Evolutionary conservation across 2,888 invertebrate genomes (phyloP).

Genomic region (Athetis lepigone): DNA sequence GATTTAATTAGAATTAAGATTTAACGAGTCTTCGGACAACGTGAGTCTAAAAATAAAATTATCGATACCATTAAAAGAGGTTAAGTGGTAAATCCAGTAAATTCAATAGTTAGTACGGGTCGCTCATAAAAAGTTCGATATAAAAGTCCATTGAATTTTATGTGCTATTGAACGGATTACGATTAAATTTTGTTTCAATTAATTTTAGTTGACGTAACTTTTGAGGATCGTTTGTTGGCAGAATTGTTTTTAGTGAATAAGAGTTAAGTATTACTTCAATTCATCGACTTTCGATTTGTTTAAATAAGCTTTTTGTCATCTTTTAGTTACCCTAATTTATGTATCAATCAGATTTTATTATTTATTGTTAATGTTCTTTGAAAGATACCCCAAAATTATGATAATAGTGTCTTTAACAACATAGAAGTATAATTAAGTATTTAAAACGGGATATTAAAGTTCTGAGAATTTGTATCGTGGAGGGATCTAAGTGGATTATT

Average conservation of each 20-base stretch:
- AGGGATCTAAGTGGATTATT: slow-evolving; percentile 30
- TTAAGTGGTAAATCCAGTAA: background rate
- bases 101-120: slow-evolving; percentile 15
- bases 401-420: slow-evolving; percentile 43
- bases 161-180: slow-evolving; percentile 16
- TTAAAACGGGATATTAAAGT: slow-evolving; percentile 37
- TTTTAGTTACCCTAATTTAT: too few species aligned
- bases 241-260: too few species aligned
- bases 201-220: slow-evolving; percentile 5
- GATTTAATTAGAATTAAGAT: too few species aligned
- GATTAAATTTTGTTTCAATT: slow-evolving; percentile 27
- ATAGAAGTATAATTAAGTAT: slow-evolving; percentile 42
- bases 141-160: slow-evolving; percentile 34
- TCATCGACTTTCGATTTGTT: too few species aligned
- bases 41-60: too few species aligned
- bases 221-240: too few species aligned
- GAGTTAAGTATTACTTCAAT: too few species aligned
- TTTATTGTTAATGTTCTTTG: too few species aligned
- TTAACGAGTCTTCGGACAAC: too few species aligned
- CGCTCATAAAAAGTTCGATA: slow-evolving; percentile 29
- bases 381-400: slow-evolving; percentile 43
- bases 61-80: slow-evolving; percentile 12
- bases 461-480: slow-evolving; percentile 22
- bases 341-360: too few species aligned
- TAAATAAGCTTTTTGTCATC: too few species aligned